phyloP scores from a whole-genome alignment of 2,797 vertebrate species.

The Sternarchorhynchus goeldii region DNA sequence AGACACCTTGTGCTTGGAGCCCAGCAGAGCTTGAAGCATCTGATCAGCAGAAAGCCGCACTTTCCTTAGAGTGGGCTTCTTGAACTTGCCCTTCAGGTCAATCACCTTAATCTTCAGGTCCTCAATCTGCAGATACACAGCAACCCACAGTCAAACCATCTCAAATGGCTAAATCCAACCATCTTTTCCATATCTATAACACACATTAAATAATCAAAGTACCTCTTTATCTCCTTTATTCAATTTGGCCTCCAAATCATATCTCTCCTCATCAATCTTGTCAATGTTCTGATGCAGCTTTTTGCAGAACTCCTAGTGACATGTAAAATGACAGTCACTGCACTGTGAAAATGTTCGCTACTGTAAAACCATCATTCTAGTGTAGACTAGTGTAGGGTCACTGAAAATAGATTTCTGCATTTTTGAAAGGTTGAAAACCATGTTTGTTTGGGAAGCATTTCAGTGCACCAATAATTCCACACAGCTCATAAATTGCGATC shows the following conservation, averaged over 20 bases:
- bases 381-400: too few species aligned
- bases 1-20: constrained; percentile 88
- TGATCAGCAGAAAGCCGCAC: constrained; percentile 88
- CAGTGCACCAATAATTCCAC: too few species aligned
- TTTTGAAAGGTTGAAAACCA: too few species aligned
- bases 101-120: constrained; percentile 86
- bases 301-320: constrained; percentile 60
- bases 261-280: constrained; percentile 66
- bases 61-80: constrained; percentile 80
- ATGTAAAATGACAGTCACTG: constrained; percentile 4
- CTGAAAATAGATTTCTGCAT: too few species aligned
- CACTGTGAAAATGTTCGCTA: too few species aligned
- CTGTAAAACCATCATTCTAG: too few species aligned
- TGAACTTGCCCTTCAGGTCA: constrained; percentile 88
- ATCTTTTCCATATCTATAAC: background rate
- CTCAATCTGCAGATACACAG: constrained; percentile 75
- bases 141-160: background rate
- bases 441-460: too few species aligned
- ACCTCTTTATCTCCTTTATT: constrained; percentile 65
- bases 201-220: background rate
- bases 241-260: constrained; percentile 63
- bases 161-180: background rate
- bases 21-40: constrained; percentile 85
- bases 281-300: constrained; percentile 63
- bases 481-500: too few species aligned